Base-by-base conservation (phyloP, 2,888 invertebrate genomes). In the Heliconius ethilla region DNA sequence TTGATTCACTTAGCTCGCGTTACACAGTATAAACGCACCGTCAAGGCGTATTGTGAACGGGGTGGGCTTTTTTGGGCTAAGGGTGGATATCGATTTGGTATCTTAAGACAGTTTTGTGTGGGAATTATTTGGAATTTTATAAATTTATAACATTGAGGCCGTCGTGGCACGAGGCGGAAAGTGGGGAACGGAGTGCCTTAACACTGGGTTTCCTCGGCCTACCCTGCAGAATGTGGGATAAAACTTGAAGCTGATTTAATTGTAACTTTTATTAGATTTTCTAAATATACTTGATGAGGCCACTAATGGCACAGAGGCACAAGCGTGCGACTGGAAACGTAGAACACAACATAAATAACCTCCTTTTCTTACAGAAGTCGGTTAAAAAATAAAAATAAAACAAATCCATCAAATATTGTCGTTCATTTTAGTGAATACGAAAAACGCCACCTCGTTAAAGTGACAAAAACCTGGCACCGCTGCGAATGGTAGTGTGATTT, bases 1-100 rank as follows among this genome's bases (percentile, higher is more conserved):
- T 94, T 94, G 93, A 94, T 94, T 94, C 94, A 94, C 92, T 94
- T 93, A 94, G 91, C 88, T 91, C 89, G 87, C 86, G 91, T 93
- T 93, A 92, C 93, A 89, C 85, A 88, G 91, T 91, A 90, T 92
- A 92, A 92, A 92, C 92, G 90, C 86, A 86, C 88, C 87, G 89
- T 90, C 90, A 88, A 87, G 83, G 83, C 81, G 83, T 81, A 81
- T 79, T 77, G 79, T 83, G 83, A 82, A 82, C 82, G 86, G 85
- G 84, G 83, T 79, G 72, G 80, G 81, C 45, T 79, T 79, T 75
- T 70, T 78, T 67, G 76, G 55, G 79, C 75, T 72, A 75, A 75
- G 66, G 80, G 77, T 69, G 59, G 33, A 51, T 40, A 76, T 76
- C 76, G 76, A 77, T 77, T 77, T 67, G 22, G 62, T 0, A 33